phyloP scores from a whole-genome alignment of 2,113 vertebrate species.

The Patagioenas fasciata region DNA sequence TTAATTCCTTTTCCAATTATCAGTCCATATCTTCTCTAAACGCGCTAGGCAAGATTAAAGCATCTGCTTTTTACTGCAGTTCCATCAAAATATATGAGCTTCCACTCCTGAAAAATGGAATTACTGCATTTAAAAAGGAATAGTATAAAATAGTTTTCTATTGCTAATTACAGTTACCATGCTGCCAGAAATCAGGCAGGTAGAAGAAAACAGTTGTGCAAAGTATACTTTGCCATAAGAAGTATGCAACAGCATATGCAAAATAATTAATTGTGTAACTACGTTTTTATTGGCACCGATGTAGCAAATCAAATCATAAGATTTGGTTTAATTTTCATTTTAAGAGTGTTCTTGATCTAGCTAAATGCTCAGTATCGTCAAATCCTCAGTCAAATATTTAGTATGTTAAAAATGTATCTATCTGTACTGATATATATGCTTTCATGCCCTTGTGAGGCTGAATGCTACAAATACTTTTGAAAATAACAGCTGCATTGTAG shows the following conservation, averaged over 20 bases:
- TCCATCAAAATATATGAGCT: not conserved
- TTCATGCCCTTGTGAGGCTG: not conserved
- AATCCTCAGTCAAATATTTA: not conserved
- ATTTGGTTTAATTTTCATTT: not conserved
- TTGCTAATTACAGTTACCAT: not conserved
- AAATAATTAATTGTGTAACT: not conserved
- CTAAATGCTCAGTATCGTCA: not conserved
- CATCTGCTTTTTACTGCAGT: not conserved
- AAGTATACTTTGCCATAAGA: not conserved
- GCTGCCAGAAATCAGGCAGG: not conserved
- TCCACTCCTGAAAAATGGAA: not conserved
- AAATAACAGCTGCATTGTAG: not conserved
- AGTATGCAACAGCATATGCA: not conserved
- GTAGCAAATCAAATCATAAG: not conserved
- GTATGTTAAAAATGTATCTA: not conserved
- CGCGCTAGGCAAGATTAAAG: not conserved
- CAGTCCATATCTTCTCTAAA: not conserved
- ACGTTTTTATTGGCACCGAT: not conserved
- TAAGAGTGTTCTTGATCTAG: not conserved
- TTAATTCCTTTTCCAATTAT: not conserved
- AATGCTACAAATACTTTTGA: not conserved
- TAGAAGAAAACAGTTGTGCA: not conserved
- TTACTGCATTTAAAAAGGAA: not conserved
- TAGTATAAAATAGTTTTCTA: not conserved
- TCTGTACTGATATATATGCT: not conserved